Evolutionary conservation across 2,888 invertebrate species (phyloP), one percentile per base, ranked within the genome.

Genomic region (Cheilosia scutellata): DNA sequence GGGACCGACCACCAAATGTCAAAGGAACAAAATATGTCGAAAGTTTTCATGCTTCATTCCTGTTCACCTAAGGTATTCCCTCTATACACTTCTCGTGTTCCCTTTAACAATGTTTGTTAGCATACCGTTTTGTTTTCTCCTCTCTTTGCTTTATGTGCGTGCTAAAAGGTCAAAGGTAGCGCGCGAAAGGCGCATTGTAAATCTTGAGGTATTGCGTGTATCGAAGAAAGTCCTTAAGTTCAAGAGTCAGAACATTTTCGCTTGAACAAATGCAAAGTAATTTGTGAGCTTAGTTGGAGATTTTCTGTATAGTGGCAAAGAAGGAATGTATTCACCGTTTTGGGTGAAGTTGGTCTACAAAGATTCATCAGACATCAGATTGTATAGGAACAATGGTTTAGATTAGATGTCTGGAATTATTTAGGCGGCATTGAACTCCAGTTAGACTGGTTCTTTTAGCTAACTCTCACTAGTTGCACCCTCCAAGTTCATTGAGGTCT

Each of bases 151-250:
- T 44, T 33, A 4, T 20, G 53, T 68, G 57, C 63, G 72, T 72
- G 40, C n/a, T 47, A n/a, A 27, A 74, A 74, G 63, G 63, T 74
- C 74, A 65, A 65, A 74, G 63, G 74, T 74, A 47, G 55, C 55
- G 25, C 33, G 9, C 11, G 29, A 42, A 62, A 53, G 55, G 55
- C 47, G 53, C 33, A 20, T 55, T 37, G 63, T 74, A 65, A 65
- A 57, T 63, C 74, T 57, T 63, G 3, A 53, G 31, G 25, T 16
- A 57, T 55, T 65, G 20, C 55, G 63, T 63, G 44, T 62, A 40
- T 65, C 47, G 55, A 33, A 37, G 4, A 53, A 63, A 63, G 53
- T 44, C 33, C 47, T 65, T 51, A 20, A 60, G 60, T 72, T 72
- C 11, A 55, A 55, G 42, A 42, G 31, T 68, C 16, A 20, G 57